These are phyloP conservation scores for Cydia strobilella DNA, from an alignment of 1,140 invertebrate genomes.

Conservation along the genomic window DNA sequence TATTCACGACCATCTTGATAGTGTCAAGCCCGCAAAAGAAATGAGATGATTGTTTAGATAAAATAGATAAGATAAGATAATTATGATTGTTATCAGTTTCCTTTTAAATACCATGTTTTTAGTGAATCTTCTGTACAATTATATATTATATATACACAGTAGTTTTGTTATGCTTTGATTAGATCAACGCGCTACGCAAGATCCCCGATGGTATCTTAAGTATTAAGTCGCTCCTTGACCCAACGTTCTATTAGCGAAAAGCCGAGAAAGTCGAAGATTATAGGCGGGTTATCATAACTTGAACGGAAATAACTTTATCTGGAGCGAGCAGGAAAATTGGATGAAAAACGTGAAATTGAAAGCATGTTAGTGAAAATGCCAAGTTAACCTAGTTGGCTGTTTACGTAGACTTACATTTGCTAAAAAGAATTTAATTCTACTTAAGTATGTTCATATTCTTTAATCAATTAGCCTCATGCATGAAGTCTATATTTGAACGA, in stretches of 20 bases:
- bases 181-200: background rate
- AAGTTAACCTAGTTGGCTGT: background rate
- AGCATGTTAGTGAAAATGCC: background rate
- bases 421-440: background rate
- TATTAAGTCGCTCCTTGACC: conserved; percentile 7
- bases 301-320: background rate
- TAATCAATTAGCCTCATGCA: no score
- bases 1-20: no score
- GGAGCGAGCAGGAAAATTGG: background rate
- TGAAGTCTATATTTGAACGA: no score
- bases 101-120: no score
- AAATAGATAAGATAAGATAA: no score
- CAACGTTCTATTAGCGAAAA: background rate
- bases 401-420: background rate
- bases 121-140: no score
- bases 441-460: no score
- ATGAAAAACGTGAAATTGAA: background rate
- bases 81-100: no score
- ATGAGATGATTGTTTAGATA: no score
- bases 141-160: no score
- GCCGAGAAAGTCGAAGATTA: background rate
- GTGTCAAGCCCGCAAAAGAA: no score
- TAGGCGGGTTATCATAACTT: background rate
- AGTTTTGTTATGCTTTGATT: background rate
- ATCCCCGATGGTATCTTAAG: conserved; percentile 11